Percentiles rank a stretch among this genome's conserved stretches.
These are phyloP conservation scores for Hylomyscus alleni DNA, from an alignment of 2,797 vertebrate species.

Conservation along the genomic window DNA sequence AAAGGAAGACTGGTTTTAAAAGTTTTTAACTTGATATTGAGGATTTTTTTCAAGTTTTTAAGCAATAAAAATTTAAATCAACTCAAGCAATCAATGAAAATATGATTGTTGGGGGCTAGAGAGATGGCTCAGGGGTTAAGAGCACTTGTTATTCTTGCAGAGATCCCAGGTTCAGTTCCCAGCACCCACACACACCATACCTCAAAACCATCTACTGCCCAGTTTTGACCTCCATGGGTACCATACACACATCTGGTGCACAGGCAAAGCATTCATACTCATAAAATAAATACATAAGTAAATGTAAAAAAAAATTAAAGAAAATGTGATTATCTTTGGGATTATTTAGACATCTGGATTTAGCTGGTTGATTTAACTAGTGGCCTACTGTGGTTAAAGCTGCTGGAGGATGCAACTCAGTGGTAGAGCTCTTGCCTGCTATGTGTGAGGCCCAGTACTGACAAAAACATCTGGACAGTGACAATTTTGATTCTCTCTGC, in stretches of 20 bases:
- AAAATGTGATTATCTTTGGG: constrained; percentile 9
- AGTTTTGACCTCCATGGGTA: not conserved
- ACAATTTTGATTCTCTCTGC: not conserved
- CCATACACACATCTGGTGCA: not conserved
- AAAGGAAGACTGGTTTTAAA: not conserved
- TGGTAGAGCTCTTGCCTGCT: not conserved
- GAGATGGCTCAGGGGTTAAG: not conserved
- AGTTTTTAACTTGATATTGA: not conserved
- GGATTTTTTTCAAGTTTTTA: not conserved
- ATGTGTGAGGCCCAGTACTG: not conserved
- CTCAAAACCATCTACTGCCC: not conserved
- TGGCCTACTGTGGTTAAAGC: not conserved
- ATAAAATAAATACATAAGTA: not conserved
- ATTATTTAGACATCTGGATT: not conserved
- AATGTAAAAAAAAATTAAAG: not conserved
- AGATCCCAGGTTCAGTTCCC: not conserved
- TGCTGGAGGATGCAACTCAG: not conserved
- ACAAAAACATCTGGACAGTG: not conserved
- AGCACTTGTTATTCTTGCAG: not conserved
- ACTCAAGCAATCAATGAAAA: constrained; percentile 1
- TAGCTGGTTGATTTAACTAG: not conserved
- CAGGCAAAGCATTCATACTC: not conserved
- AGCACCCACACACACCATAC: not conserved
- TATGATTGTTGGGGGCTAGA: not conserved
- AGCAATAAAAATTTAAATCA: constrained; percentile 10